A percentile compares a stretch with the other conserved stretches of the same genome.
Conservation (phyloP, 2,888 invertebrate genomes). For the Hoplodrina ambigua region DNA sequence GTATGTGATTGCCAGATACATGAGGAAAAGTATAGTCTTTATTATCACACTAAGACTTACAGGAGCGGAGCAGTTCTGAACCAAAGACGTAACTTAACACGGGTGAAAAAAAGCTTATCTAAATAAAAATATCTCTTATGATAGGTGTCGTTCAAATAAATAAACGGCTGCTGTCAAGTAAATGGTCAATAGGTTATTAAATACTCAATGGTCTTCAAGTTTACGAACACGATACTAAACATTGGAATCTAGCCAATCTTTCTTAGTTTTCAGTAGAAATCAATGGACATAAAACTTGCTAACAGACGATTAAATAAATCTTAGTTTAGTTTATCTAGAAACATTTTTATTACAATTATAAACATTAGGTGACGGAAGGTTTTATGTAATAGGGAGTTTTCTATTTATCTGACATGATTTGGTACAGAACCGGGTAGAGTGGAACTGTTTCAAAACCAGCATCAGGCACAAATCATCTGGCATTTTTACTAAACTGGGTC, state of each 20-base stretch:
- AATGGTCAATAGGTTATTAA: slow-evolving; percentile 19
- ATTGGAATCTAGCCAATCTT: slow-evolving; percentile 33
- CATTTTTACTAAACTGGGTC: too few relatives aligned
- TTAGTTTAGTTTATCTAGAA: neutral
- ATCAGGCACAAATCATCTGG: too few relatives aligned
- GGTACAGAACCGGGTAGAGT: too few relatives aligned
- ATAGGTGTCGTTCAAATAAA: slow-evolving; percentile 4
- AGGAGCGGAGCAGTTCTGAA: too few relatives aligned
- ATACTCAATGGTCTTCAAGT: slow-evolving; percentile 6
- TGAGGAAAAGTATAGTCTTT: too few relatives aligned
- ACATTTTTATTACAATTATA: slow-evolving; percentile 4
- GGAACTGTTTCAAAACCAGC: too few relatives aligned
- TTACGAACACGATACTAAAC: slow-evolving; percentile 23
- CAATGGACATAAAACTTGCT: slow-evolving; percentile 7
- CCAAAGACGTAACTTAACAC: too few relatives aligned
- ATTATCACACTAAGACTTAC: too few relatives aligned
- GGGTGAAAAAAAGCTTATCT: too few relatives aligned
- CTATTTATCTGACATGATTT: neutral
- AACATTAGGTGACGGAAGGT: neutral
- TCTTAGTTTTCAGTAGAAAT: slow-evolving; percentile 10
- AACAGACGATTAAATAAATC: slow-evolving; percentile 3
- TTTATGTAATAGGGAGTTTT: neutral
- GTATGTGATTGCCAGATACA: too few relatives aligned
- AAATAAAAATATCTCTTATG: too few relatives aligned
- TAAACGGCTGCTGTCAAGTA: slow-evolving; percentile 9